phyloP scores from a whole-genome alignment of 1,140 invertebrate species.

The Formica exsecta region DNA sequence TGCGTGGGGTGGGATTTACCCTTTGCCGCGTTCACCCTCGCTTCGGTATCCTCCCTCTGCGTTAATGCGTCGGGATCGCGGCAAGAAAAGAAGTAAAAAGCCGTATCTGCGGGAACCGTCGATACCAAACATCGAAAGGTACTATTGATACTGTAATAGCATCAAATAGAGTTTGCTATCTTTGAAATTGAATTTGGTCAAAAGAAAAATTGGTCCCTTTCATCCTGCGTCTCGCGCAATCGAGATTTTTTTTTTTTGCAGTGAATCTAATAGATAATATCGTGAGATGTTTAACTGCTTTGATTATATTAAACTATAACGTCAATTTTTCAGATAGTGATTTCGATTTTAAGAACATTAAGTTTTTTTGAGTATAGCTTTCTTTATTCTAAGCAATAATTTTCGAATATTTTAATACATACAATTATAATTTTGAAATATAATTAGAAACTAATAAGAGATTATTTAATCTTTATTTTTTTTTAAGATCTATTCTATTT shows the following conservation, averaged over 20 bases:
- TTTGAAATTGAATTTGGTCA: slow-evolving; percentile 40
- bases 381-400: background rate
- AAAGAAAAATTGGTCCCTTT: background rate
- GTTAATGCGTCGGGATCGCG: slow-evolving; percentile 47
- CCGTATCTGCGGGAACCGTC: slow-evolving; percentile 27
- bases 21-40: slow-evolving; percentile 33
- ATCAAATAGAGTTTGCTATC: slow-evolving; percentile 10
- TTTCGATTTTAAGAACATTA: background rate
- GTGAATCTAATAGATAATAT: background rate
- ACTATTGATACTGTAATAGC: slow-evolving; percentile 20
- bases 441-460: background rate
- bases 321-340: background rate
- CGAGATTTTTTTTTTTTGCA: slow-evolving; percentile 3
- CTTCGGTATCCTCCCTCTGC: slow-evolving; percentile 15
- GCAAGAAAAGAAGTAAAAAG: slow-evolving; percentile 47
- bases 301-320: slow-evolving; percentile 32
- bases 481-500: background rate
- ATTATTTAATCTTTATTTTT: background rate
- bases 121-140: slow-evolving; percentile 35
- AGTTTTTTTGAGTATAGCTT: background rate
- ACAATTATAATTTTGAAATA: background rate
- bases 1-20: slow-evolving; percentile 61
- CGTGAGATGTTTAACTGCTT: background rate
- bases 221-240: background rate
- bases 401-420: background rate